Conservation (phyloP, 2,113 vertebrate species). For the Mobula birostris region DNA sequence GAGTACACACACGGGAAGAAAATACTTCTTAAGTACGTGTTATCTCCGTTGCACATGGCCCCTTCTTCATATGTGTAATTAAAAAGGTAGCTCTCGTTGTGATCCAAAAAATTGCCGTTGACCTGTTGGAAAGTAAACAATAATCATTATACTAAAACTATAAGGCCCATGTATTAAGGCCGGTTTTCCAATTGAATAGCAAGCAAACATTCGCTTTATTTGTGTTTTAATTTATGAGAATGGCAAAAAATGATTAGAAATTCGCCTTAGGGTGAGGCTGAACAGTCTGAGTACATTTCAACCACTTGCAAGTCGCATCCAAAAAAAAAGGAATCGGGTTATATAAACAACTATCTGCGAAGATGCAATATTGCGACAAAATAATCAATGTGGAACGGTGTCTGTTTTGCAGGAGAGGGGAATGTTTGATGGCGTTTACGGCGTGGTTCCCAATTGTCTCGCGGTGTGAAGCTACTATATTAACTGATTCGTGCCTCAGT, state of each 20-base stretch:
- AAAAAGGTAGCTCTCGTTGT: conserved; percentile 56
- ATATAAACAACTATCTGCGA: background rate
- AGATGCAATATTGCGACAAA: background rate
- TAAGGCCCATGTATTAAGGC: background rate
- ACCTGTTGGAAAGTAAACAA: no score
- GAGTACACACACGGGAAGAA: conserved; percentile 84
- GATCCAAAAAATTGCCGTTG: background rate
- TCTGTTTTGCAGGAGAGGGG: background rate
- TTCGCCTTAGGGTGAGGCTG: background rate
- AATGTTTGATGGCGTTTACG: background rate
- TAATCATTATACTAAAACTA: background rate
- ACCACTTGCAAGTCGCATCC: background rate
- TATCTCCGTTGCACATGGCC: conserved; percentile 58
- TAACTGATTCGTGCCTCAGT: background rate
- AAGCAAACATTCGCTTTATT: background rate
- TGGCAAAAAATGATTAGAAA: background rate
- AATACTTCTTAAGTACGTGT: conserved; percentile 70
- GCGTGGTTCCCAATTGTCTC: no score
- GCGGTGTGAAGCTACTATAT: background rate
- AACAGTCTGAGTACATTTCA: background rate
- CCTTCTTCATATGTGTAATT: conserved; percentile 53
- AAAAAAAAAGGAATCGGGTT: background rate
- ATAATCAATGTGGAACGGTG: background rate
- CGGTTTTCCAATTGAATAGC: background rate
- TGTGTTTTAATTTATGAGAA: background rate